These are phyloP conservation scores for Mormoops blainvillei DNA, from an alignment of 2,113 vertebrate genomes.

Conservation along the genomic window DNA sequence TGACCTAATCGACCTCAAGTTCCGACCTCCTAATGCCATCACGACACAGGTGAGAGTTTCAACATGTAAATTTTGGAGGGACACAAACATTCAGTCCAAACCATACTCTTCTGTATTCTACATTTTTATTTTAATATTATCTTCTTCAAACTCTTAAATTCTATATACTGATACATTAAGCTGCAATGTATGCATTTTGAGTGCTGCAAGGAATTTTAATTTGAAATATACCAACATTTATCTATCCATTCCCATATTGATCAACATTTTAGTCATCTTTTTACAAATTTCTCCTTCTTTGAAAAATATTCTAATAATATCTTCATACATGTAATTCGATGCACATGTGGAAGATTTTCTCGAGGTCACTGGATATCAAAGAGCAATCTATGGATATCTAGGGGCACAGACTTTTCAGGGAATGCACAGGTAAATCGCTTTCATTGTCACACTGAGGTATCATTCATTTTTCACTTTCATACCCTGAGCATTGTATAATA, in stretches of 20 bases:
- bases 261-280: not conserved
- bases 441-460: not conserved
- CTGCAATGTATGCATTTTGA: not conserved
- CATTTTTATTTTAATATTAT: not conserved
- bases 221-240: not conserved
- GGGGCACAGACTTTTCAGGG: not conserved
- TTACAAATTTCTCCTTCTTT: not conserved
- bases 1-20: not conserved
- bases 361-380: not conserved
- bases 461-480: not conserved
- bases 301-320: not conserved
- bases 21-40: not conserved
- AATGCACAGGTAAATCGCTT: not conserved
- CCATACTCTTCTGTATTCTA: not conserved
- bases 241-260: not conserved
- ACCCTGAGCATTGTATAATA: not conserved
- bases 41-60: not conserved
- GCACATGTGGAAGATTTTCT: not conserved
- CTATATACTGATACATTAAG: not conserved
- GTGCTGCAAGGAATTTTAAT: not conserved
- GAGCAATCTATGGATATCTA: no score
- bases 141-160: not conserved
- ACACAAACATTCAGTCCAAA: not conserved
- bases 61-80: not conserved
- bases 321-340: rapidly evolving